These are phyloP conservation scores for human (Homo sapiens) DNA, from an alignment of 2,113 vertebrate genomes.

Conservation along the genomic window GRCh38 chrX:85241501-85242000, in stretches of 20 bases:
- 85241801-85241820: background rate
- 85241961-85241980: background rate
- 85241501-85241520: constrained; percentile 26
- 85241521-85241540: background rate
- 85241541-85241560: background rate
- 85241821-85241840: background rate
- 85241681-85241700: background rate
- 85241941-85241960: background rate
- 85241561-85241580: background rate
- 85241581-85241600: constrained; percentile 12
- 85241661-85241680: background rate
- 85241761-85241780: background rate
- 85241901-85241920: constrained; percentile 40
- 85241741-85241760: constrained; percentile 31
- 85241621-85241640: background rate
- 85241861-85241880: background rate
- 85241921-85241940: background rate
- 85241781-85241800: background rate
- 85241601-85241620: background rate
- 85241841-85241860: background rate
- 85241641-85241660: background rate
- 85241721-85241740: constrained; percentile 1
- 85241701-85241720: background rate
- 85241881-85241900: background rate
- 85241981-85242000: background rate